Evolutionary conservation across 2,113 vertebrate genomes (phyloP).

Genomic region (Pterocles gutturalis): DNA sequence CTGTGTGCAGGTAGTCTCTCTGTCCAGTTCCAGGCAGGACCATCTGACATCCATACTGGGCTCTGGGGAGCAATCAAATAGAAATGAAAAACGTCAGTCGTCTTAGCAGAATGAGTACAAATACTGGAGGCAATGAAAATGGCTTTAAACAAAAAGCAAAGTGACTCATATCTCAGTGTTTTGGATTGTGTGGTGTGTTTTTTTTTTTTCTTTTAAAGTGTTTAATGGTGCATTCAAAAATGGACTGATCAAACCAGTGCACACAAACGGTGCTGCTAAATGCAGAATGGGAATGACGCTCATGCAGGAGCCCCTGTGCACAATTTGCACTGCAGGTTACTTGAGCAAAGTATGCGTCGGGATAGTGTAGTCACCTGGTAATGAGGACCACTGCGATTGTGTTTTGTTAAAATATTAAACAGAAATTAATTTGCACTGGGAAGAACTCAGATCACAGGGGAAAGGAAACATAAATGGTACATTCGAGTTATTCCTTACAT

Average conservation of each 20-base stretch:
- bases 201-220: background rate
- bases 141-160: background rate
- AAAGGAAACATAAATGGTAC: background rate
- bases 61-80: background rate
- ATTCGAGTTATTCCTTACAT: background rate
- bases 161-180: background rate
- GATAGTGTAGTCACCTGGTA: background rate
- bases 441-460: background rate
- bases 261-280: background rate
- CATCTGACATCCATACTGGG: background rate
- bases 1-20: background rate
- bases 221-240: background rate
- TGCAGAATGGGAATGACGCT: background rate
- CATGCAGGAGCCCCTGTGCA: rapidly evolving
- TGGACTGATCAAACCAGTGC: background rate
- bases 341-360: background rate
- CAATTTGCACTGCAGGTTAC: background rate
- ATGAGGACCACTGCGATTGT: background rate
- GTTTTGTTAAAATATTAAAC: background rate
- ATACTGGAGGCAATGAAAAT: background rate
- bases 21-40: background rate
- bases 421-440: background rate
- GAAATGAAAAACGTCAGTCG: background rate
- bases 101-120: background rate
- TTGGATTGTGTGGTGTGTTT: background rate